Evolutionary conservation across 1,140 invertebrate genomes (phyloP).

Genomic region (Pectinophora gossypiella): DNA sequence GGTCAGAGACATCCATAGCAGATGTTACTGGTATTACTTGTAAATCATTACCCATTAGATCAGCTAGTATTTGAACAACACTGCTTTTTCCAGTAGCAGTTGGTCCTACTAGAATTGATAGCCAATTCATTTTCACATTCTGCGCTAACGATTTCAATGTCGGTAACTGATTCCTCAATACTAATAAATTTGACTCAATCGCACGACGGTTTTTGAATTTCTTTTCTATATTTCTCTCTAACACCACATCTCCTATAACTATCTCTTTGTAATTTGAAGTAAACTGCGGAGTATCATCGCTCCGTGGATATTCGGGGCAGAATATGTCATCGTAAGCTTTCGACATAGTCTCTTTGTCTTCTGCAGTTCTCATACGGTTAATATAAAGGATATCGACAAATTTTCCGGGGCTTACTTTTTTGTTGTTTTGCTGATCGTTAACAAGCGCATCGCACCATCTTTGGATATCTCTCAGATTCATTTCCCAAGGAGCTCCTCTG

Average conservation of each 20-base stretch:
- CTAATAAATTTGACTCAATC: conserved; percentile 71
- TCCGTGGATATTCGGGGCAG: conserved; percentile 67
- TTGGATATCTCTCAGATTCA: conserved; percentile 96
- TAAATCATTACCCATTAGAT: conserved; percentile 84
- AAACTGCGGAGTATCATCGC: conserved; percentile 64
- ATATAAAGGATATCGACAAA: conserved; percentile 87
- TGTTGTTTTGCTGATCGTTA: conserved; percentile 34
- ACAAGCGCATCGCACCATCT: conserved; percentile 90
- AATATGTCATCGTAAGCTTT: conserved; percentile 79
- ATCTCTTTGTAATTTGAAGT: conserved; percentile 74
- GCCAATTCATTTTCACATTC: conserved; percentile 94
- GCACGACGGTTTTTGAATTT: conserved; percentile 53
- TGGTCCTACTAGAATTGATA: conserved; percentile 91
- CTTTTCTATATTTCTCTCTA: conserved; percentile 66
- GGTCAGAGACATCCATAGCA: conserved; percentile 95
- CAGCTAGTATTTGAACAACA: conserved; percentile 85
- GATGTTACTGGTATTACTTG: conserved; percentile 91
- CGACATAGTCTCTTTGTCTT: conserved; percentile 82
- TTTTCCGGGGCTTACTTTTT: conserved; percentile 76
- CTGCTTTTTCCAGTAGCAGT: conserved; percentile 89
- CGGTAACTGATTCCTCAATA: conserved; percentile 81
- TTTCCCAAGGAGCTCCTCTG: conserved; percentile 94
- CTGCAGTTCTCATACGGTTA: conserved; percentile 85
- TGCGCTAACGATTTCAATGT: conserved; percentile 85
- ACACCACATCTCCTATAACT: conserved; percentile 77